Conservation (phyloP, 1,140 invertebrate genomes). For the Tribolium castaneum region DNA sequence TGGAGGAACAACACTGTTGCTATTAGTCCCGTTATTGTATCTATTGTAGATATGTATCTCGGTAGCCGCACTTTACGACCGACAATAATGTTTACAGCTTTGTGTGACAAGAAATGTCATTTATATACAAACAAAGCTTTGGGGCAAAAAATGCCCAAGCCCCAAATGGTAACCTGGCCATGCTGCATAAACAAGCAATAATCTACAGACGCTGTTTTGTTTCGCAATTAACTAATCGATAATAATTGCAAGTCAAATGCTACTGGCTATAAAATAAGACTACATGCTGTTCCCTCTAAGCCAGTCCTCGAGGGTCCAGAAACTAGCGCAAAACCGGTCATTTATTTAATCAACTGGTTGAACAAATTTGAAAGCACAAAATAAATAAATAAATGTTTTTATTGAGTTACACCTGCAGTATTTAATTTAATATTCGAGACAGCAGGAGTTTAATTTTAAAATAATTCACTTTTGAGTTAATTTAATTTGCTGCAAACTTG, state of each 20-base stretch:
- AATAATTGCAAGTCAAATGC: not conserved
- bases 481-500: constrained; percentile 5
- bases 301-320: too few species aligned
- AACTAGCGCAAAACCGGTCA: not conserved
- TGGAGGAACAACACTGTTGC: too few species aligned
- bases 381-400: too few species aligned
- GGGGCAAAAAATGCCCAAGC: not conserved
- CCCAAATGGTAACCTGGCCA: not conserved
- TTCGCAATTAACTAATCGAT: not conserved
- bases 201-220: not conserved
- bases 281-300: not conserved
- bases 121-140: not conserved
- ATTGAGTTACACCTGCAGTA: too few species aligned
- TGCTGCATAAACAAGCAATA: not conserved
- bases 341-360: too few species aligned
- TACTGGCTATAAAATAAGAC: not conserved
- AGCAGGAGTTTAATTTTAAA: not conserved
- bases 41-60: not conserved
- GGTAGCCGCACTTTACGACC: not conserved
- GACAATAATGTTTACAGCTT: not conserved
- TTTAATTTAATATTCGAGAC: too few species aligned
- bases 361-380: too few species aligned
- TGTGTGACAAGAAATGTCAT: not conserved
- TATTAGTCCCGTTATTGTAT: too few species aligned
- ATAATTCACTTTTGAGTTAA: constrained; percentile 4